Conservation (phyloP, 2,797 vertebrate species). For the Babyrousa celebensis region DNA sequence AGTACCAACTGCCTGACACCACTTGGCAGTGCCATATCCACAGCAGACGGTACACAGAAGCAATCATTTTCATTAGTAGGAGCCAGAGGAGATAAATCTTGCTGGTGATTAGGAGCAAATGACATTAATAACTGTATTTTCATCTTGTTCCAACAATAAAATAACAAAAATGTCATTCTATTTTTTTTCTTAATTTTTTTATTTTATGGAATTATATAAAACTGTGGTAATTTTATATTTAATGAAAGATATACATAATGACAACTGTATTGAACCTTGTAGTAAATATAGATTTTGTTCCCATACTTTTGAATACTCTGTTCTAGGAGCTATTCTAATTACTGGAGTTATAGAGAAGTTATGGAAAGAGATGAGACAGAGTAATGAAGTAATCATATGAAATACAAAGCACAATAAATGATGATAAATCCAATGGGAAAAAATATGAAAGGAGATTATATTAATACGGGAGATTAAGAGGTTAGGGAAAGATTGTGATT, state of each 20-base stretch:
- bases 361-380: neutral
- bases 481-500: neutral
- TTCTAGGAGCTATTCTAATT: neutral
- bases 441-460: neutral
- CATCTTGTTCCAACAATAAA: neutral
- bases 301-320: neutral
- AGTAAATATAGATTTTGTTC: neutral
- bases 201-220: conserved; percentile 18
- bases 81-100: neutral
- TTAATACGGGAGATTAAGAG: neutral
- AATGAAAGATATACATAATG: neutral
- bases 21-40: neutral
- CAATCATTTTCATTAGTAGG: neutral
- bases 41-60: rapidly evolving
- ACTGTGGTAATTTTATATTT: neutral
- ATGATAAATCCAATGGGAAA: neutral
- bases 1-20: neutral
- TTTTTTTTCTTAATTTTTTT: neutral
- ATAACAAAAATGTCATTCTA: neutral
- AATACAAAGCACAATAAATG: neutral
- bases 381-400: neutral
- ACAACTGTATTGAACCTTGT: neutral
- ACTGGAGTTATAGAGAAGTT: conserved; percentile 11
- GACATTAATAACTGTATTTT: neutral
- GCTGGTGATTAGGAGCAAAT: neutral